Conservation (phyloP, 2,797 vertebrate species). For the Rhyacichthys aspro region DNA sequence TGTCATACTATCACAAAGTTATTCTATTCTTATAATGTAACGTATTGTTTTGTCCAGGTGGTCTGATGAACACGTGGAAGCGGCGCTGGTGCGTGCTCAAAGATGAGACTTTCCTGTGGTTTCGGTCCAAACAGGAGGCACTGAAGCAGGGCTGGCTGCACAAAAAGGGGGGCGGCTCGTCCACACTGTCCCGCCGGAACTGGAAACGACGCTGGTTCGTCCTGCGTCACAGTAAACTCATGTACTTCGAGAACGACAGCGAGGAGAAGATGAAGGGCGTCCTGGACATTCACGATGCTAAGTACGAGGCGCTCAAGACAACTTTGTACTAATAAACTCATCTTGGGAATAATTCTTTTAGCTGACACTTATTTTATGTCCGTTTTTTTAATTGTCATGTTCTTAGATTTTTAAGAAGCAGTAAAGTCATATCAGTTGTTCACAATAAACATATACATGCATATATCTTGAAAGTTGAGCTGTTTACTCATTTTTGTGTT, state of each 20-base stretch:
- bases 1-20: too few relatives aligned
- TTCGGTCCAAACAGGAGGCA: conserved; percentile 96
- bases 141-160: conserved; percentile 97
- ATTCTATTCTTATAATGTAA: background rate
- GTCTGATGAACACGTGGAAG: conserved; percentile 95
- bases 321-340: background rate
- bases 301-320: conserved; percentile 75
- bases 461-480: too few relatives aligned
- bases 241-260: conserved; percentile 95
- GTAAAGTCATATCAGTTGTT: too few relatives aligned
- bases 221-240: conserved; percentile 91
- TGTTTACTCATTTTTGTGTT: background rate
- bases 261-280: conserved; percentile 95
- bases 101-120: conserved; percentile 98
- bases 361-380: too few relatives aligned
- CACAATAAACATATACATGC: too few relatives aligned
- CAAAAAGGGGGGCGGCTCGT: conserved; percentile 96
- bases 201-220: conserved; percentile 99
- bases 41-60: conserved; percentile 77
- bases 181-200: conserved; percentile 94
- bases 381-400: background rate
- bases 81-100: conserved; percentile 97
- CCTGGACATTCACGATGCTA: conserved; percentile 89
- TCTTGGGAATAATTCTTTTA: background rate
- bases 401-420: too few relatives aligned